A percentile compares a stretch with the other conserved stretches of the same genome.
Conservation (phyloP, 2,888 invertebrate species). For the Phragmatobia fuliginosa region DNA sequence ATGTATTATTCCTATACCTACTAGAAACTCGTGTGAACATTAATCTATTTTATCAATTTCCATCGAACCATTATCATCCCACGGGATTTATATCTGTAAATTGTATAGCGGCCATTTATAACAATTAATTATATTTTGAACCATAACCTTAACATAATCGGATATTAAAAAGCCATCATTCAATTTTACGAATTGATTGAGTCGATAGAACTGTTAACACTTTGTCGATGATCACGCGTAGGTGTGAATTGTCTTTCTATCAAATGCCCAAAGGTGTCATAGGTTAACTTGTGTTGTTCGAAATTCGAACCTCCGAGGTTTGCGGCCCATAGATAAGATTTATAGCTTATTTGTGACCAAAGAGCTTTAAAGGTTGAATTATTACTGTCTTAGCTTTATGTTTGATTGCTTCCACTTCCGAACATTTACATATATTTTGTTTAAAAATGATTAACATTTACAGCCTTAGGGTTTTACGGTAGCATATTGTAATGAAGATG, state of each 20-base stretch:
- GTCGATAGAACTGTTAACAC: slow-evolving; percentile 42
- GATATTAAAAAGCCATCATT: slow-evolving; percentile 34
- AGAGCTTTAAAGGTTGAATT: slow-evolving; percentile 26
- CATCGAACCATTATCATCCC: slow-evolving; percentile 8
- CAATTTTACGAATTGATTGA: slow-evolving; percentile 28
- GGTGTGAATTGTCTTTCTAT: slow-evolving; percentile 43
- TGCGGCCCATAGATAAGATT: slow-evolving; percentile 3
- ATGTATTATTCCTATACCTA: background rate
- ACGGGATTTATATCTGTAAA: slow-evolving; percentile 11
- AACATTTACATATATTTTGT: slow-evolving; percentile 40
- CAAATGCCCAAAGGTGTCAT: slow-evolving; percentile 32
- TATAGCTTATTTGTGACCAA: slow-evolving; percentile 6
- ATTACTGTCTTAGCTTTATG: slow-evolving; percentile 37
- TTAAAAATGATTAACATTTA: slow-evolving; percentile 32
- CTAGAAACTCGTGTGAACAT: background rate
- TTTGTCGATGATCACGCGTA: slow-evolving; percentile 23
- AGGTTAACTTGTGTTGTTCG: slow-evolving; percentile 32
- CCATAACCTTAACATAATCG: slow-evolving; percentile 16
- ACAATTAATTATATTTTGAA: slow-evolving; percentile 21
- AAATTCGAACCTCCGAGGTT: slow-evolving; percentile 16
- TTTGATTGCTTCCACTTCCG: slow-evolving; percentile 40
- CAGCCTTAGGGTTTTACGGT: slow-evolving; percentile 24
- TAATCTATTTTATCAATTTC: background rate
- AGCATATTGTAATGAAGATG: slow-evolving; percentile 22
- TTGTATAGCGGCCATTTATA: slow-evolving; percentile 13